Evolutionary conservation across 92 coral and sea anemone genomes (phyloP).

Genomic region (Anthopleura xanthogrammica): DNA sequence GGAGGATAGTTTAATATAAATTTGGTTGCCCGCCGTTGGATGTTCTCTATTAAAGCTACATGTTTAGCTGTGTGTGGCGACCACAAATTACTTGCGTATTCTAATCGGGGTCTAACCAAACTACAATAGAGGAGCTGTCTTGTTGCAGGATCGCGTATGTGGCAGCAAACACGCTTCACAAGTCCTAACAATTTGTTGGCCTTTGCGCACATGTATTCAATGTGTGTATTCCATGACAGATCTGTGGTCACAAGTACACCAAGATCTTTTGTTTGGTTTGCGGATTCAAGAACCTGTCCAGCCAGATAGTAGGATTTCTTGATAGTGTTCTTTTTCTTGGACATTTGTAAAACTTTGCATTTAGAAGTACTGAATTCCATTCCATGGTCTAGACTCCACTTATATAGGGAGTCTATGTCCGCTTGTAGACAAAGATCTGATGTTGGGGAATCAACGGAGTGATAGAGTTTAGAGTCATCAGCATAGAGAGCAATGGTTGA

Average conservation of each 20-base stretch:
- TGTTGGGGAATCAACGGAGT: conserved; percentile 2
- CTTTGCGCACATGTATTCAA: conserved; percentile 2
- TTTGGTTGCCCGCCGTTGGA: conserved; percentile 49
- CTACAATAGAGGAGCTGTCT: conserved; percentile 44
- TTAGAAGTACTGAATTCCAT: conserved; percentile 17
- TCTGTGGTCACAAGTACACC: neutral
- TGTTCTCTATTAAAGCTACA: conserved; percentile 31
- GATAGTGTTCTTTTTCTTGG: neutral
- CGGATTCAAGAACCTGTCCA: neutral
- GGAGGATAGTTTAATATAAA: conserved; percentile 47
- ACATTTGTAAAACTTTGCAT: conserved; percentile 35
- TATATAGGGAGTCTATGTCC: conserved; percentile 3
- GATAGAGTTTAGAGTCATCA: conserved; percentile 42
- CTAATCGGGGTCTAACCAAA: conserved; percentile 42
- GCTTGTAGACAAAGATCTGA: neutral
- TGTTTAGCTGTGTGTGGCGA: conserved; percentile 17
- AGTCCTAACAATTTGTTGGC: conserved; percentile 39
- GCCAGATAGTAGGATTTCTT: neutral
- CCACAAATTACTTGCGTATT: conserved; percentile 29
- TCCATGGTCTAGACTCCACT: conserved; percentile 21
- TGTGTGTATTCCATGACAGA: neutral
- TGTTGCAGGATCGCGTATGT: conserved; percentile 8
- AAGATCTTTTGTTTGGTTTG: neutral
- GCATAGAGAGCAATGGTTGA: conserved; percentile 39
- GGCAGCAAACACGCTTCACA: conserved; percentile 30